These are phyloP conservation scores for Gasteruption jaculator DNA, from an alignment of 2,888 invertebrate genomes.

Conservation along the genomic window DNA sequence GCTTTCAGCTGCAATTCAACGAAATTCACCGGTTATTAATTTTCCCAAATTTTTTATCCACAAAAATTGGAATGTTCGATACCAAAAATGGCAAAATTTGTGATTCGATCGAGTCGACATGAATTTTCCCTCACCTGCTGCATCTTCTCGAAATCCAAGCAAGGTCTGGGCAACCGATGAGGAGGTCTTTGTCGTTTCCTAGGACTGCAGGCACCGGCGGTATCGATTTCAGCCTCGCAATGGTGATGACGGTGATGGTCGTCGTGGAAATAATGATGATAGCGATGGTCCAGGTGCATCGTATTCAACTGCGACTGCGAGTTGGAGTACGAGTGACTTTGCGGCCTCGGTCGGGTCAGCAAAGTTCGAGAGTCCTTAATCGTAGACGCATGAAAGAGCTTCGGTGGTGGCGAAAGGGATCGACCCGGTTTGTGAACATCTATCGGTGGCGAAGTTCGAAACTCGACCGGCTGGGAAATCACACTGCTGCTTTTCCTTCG, in stretches of 20 bases:
- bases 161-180: constrained; percentile 69
- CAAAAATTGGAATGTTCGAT: too few species aligned
- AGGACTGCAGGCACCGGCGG: constrained; percentile 59
- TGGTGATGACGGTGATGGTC: constrained; percentile 34
- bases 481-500: constrained; percentile 42
- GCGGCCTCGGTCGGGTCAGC: constrained; percentile 47
- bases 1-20: constrained; percentile 69
- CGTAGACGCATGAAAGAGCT: constrained; percentile 48
- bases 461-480: constrained; percentile 79
- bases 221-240: constrained; percentile 44
- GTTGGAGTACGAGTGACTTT: constrained; percentile 50
- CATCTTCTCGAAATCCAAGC: constrained; percentile 95
- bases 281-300: constrained; percentile 50
- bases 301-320: constrained; percentile 41
- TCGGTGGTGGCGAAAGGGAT: constrained; percentile 54
- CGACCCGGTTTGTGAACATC: constrained; percentile 78
- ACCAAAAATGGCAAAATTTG: too few species aligned
- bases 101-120: too few species aligned
- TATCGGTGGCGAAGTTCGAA: constrained; percentile 85
- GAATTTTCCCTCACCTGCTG: constrained; percentile 91
- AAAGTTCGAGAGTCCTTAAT: constrained; percentile 36
- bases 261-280: constrained; percentile 41
- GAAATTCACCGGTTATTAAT: constrained; percentile 19
- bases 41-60: too few species aligned
- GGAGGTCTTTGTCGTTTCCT: constrained; percentile 54